Percentiles rank a stretch among this genome's conserved stretches.
phyloP scores from a whole-genome alignment of 2,113 vertebrate genomes.

The Cairina moschata region DNA sequence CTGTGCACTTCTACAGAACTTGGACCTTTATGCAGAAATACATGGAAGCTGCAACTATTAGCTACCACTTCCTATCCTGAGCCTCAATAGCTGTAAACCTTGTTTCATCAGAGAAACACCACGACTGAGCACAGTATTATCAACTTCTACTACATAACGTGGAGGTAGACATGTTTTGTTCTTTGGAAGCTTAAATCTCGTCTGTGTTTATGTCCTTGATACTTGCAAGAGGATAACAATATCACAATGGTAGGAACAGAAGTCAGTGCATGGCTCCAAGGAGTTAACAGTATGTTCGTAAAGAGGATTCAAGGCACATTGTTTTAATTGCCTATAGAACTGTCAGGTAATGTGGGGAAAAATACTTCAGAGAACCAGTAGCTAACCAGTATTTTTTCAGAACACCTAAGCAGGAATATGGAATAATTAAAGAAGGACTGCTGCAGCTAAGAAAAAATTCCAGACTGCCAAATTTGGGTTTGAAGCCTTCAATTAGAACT shows the following conservation, averaged over 20 bases:
- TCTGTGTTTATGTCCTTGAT: background rate
- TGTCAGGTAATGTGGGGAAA: background rate
- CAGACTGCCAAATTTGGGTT: background rate
- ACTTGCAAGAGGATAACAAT: background rate
- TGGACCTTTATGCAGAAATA: background rate
- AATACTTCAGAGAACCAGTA: background rate
- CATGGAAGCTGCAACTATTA: background rate
- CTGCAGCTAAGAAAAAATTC: background rate
- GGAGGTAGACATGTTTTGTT: accelerated
- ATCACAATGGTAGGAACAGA: background rate
- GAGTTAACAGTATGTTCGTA: background rate
- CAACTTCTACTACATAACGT: background rate
- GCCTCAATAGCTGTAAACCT: background rate
- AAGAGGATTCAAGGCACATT: background rate
- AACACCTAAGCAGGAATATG: background rate
- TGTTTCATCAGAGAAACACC: background rate
- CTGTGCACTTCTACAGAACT: background rate
- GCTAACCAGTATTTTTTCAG: background rate
- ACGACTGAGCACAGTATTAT: background rate
- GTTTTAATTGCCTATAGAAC: background rate
- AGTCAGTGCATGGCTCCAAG: background rate
- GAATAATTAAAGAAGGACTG: background rate
- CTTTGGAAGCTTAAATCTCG: background rate
- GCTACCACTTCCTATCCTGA: background rate
- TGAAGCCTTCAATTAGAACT: background rate